These are phyloP conservation scores for Syngnathus scovelli DNA, from an alignment of 2,113 vertebrate species.

Conservation along the genomic window DNA sequence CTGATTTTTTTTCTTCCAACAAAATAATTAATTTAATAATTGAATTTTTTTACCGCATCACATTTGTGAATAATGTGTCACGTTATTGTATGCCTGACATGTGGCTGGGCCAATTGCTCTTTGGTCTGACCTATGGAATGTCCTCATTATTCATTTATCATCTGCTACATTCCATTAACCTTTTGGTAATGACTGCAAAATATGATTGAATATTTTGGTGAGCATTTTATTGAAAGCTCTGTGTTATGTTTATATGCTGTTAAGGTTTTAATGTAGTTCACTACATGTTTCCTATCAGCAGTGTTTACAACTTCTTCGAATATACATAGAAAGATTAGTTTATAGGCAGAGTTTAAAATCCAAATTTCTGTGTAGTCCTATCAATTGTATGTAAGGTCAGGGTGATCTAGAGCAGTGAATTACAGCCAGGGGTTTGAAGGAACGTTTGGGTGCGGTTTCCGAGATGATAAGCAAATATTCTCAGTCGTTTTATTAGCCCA, in stretches of 20 bases:
- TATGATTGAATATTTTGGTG: not conserved
- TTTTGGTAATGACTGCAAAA: not conserved
- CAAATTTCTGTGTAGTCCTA: not conserved
- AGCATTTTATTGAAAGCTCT: not conserved
- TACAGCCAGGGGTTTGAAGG: too few species aligned
- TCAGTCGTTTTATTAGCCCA: too few species aligned
- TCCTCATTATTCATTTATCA: conserved; percentile 1
- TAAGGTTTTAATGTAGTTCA: not conserved
- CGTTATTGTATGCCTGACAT: not conserved
- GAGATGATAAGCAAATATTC: too few species aligned
- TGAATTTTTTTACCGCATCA: not conserved
- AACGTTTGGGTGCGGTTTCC: too few species aligned
- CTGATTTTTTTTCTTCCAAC: not conserved
- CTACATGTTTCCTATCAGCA: not conserved
- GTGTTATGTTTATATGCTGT: not conserved
- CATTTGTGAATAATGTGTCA: not conserved
- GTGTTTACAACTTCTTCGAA: not conserved
- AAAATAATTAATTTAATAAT: not conserved
- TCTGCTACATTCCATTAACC: not conserved
- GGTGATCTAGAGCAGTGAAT: not conserved
- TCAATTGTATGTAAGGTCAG: not conserved
- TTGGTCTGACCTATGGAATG: conserved; percentile 4
- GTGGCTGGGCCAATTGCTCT: not conserved
- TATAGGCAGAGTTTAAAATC: not conserved
- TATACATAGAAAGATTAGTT: not conserved